Conservation (phyloP, 2,888 invertebrate genomes). For the Tetheella fluctuosa region DNA sequence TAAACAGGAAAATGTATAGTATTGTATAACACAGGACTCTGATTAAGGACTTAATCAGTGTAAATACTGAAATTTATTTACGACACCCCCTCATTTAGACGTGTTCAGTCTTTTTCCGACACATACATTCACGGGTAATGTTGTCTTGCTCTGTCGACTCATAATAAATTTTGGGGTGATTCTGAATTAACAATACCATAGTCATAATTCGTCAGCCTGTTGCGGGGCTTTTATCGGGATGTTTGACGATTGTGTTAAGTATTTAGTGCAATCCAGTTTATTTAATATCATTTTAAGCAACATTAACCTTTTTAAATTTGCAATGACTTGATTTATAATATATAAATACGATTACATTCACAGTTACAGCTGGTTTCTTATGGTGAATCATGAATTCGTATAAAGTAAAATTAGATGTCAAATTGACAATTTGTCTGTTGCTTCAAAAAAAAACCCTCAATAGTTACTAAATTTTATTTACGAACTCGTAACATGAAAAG, state of each 20-base stretch:
- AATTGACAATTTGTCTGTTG: too few species aligned
- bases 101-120: conserved; percentile 55
- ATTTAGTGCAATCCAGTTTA: conserved; percentile 27
- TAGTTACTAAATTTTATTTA: too few species aligned
- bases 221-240: conserved; percentile 57
- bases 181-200: conserved; percentile 73
- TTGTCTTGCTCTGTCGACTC: conserved; percentile 53
- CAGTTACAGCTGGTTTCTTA: too few species aligned
- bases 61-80: conserved; percentile 72
- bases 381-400: too few species aligned
- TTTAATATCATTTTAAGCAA: too few species aligned
- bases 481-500: too few species aligned
- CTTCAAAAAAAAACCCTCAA: too few species aligned
- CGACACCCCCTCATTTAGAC: conserved; percentile 75
- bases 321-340: too few species aligned
- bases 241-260: conserved; percentile 52
- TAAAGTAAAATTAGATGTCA: too few species aligned
- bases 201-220: conserved; percentile 69
- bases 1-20: conserved; percentile 23
- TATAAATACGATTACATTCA: too few species aligned
- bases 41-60: conserved; percentile 66
- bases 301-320: too few species aligned
- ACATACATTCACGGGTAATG: conserved; percentile 34
- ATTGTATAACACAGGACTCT: conserved; percentile 31
- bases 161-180: conserved; percentile 73